Conservation (phyloP, 2,113 vertebrate species). For the Trinectes maculatus region DNA sequence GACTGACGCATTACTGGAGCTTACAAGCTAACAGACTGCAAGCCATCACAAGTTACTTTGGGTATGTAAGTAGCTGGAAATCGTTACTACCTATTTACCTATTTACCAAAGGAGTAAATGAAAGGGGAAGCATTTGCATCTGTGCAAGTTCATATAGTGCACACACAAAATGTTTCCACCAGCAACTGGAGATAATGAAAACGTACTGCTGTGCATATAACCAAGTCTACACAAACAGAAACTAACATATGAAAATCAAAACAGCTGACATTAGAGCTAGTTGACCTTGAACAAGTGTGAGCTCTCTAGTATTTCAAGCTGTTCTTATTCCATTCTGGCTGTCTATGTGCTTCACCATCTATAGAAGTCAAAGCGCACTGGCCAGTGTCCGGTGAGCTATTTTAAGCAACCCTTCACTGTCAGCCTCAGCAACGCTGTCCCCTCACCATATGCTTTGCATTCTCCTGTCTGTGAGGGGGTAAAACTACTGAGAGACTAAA, state of each 20-base stretch:
- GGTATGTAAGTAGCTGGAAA: conserved; percentile 10
- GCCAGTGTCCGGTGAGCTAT: conserved; percentile 86
- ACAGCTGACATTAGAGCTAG: conserved; percentile 87
- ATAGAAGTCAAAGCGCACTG: conserved; percentile 92
- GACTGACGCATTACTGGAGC: no score
- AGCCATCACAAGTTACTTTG: not conserved
- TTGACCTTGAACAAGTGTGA: conserved; percentile 92
- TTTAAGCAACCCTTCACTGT: conserved; percentile 85
- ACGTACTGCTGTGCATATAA: conserved; percentile 19
- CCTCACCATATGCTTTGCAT: conserved; percentile 79
- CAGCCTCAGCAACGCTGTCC: conserved; percentile 52
- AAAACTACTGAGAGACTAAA: conserved; percentile 79
- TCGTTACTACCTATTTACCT: conserved; percentile 14
- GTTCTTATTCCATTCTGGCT: conserved; percentile 88
- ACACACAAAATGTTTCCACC: conserved; percentile 15
- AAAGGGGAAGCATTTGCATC: not conserved
- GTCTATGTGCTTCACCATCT: conserved; percentile 94
- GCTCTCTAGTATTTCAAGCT: conserved; percentile 88
- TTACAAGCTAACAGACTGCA: conserved; percentile 14
- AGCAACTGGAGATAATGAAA: not conserved
- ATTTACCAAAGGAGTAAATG: conserved; percentile 14
- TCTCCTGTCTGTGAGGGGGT: conserved; percentile 79
- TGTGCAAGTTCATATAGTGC: conserved; percentile 3
- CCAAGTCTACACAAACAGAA: conserved; percentile 42
- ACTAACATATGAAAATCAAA: conserved; percentile 60